phyloP scores from a whole-genome alignment of 2,113 vertebrate genomes.

The Zapornia atra region DNA sequence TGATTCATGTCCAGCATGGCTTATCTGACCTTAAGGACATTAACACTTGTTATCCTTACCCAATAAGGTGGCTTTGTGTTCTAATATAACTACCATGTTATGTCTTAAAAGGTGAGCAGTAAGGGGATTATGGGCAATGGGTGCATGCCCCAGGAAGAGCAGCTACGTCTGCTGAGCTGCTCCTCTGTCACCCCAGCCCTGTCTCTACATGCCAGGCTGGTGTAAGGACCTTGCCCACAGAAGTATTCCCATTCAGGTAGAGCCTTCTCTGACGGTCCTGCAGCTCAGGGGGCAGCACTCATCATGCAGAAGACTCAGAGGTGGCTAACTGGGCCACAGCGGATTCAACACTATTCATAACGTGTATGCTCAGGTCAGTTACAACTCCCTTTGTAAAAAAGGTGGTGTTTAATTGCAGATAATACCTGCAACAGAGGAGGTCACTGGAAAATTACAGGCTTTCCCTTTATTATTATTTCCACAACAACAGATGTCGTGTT shows the following conservation, averaged over 20 bases:
- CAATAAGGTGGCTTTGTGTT: neutral
- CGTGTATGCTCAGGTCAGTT: neutral
- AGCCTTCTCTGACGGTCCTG: neutral
- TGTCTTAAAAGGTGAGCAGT: neutral
- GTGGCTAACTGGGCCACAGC: neutral
- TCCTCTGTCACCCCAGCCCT: neutral
- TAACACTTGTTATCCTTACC: neutral
- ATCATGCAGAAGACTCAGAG: neutral
- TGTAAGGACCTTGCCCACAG: neutral
- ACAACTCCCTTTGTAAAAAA: neutral
- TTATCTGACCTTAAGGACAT: neutral
- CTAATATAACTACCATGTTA: neutral
- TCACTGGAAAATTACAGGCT: neutral
- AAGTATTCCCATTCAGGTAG: neutral
- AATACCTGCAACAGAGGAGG: neutral
- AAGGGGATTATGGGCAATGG: neutral
- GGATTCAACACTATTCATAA: too few species aligned
- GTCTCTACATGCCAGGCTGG: rapidly evolving
- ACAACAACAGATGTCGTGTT: neutral
- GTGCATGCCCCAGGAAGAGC: neutral
- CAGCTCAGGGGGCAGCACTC: neutral
- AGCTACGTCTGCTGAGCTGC: neutral
- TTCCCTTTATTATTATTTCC: neutral
- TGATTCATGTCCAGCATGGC: neutral
- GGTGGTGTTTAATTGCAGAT: neutral